Evolutionary conservation across 2,888 invertebrate genomes (phyloP).

Genomic region (Nomada fabriciana): DNA sequence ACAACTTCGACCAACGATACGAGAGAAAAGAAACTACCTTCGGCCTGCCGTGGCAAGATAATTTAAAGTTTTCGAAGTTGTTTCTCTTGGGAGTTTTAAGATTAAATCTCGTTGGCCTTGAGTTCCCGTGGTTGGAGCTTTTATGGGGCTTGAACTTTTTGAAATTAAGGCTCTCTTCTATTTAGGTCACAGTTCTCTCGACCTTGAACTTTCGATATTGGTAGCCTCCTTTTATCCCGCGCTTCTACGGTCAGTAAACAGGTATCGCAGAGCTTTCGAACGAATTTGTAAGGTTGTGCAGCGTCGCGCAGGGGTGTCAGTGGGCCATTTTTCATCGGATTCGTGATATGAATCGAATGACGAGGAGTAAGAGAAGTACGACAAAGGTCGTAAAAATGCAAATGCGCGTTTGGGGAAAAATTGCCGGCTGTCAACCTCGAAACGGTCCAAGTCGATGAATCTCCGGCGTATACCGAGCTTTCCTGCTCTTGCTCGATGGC

Average conservation of each 20-base stretch:
- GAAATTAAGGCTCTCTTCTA: too few relatives aligned
- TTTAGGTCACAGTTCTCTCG: too few relatives aligned
- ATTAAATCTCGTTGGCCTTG: not conserved
- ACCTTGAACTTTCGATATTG: not conserved
- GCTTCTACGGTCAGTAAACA: too few relatives aligned
- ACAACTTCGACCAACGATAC: too few relatives aligned
- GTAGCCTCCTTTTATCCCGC: too few relatives aligned
- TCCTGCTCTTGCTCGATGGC: conserved; percentile 28
- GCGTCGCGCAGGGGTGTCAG: not conserved
- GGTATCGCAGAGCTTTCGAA: not conserved
- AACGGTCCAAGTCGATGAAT: conserved; percentile 58
- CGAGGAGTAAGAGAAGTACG: conserved; percentile 5
- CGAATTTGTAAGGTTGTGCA: not conserved
- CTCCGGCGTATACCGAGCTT: conserved; percentile 31
- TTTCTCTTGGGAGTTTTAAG: not conserved
- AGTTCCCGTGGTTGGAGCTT: not conserved
- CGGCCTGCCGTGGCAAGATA: not conserved
- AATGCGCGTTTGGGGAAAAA: conserved; percentile 68
- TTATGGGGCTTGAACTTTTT: not conserved
- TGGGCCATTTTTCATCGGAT: conserved; percentile 37
- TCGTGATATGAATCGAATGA: conserved; percentile 19
- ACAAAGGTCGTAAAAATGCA: conserved; percentile 73
- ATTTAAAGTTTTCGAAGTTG: conserved; percentile 1
- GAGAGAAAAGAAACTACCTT: not conserved
- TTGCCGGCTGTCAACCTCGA: conserved; percentile 62